These are phyloP conservation scores for Lypha dubia DNA, from an alignment of 2,888 invertebrate species.

Conservation along the genomic window DNA sequence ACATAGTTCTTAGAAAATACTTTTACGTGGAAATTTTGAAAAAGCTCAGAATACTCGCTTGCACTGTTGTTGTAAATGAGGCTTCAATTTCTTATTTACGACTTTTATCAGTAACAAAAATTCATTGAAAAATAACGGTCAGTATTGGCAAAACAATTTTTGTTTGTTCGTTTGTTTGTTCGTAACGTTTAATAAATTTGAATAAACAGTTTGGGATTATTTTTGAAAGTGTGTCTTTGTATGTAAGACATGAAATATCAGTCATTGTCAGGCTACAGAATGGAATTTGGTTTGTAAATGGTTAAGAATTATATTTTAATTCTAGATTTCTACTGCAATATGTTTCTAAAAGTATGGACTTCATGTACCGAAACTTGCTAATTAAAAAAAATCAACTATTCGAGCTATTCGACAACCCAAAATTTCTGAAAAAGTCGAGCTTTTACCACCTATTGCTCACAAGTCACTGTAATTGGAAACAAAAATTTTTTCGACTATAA, in stretches of 20 bases:
- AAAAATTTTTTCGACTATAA: too few species aligned
- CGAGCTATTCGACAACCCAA: too few species aligned
- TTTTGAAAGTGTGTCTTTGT: neutral
- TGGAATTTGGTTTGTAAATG: too few species aligned
- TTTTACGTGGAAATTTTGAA: slow-evolving; percentile 11
- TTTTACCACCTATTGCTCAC: too few species aligned
- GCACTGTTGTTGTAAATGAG: slow-evolving; percentile 23
- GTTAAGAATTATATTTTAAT: too few species aligned
- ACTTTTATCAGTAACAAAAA: slow-evolving; percentile 45
- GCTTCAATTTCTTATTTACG: slow-evolving; percentile 38
- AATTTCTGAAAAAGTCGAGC: too few species aligned
- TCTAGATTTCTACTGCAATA: too few species aligned
- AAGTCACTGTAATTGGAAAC: too few species aligned
- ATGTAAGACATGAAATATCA: neutral
- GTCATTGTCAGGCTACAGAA: too few species aligned
- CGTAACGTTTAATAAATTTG: slow-evolving; percentile 13
- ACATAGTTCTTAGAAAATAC: neutral
- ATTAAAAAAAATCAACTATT: too few species aligned
- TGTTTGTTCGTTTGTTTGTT: neutral
- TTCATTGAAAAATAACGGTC: slow-evolving; percentile 51
- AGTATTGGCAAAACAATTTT: slow-evolving; percentile 10
- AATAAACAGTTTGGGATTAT: slow-evolving; percentile 10
- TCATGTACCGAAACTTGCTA: too few species aligned
- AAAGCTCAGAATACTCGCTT: neutral
- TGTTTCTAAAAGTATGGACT: too few species aligned